These are phyloP conservation scores for Sinella curviseta DNA, from an alignment of 1,140 invertebrate genomes.

Conservation along the genomic window DNA sequence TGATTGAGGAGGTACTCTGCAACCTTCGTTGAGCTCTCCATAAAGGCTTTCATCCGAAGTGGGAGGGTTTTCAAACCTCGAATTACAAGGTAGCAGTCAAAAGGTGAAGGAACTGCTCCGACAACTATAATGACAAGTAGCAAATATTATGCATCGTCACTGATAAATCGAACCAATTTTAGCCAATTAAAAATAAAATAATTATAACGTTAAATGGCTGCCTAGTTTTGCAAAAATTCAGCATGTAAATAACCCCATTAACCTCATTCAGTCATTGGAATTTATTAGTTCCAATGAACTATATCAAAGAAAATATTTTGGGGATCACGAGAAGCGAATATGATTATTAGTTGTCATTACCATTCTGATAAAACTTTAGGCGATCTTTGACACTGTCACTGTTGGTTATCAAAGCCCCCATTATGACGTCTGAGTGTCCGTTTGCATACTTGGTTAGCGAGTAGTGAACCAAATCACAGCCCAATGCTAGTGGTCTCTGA, in stretches of 20 bases:
- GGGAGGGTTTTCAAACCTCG: conserved; percentile 92
- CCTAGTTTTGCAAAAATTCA: too few species aligned
- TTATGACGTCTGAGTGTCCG: conserved; percentile 92
- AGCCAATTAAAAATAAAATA: too few species aligned
- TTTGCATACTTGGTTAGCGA: conserved; percentile 73
- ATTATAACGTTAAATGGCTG: too few species aligned
- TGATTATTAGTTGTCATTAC: too few species aligned
- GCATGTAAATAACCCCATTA: not conserved
- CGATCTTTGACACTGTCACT: conserved; percentile 69
- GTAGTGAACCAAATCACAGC: conserved; percentile 89
- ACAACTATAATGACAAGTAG: conserved; percentile 61
- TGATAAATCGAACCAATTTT: not conserved
- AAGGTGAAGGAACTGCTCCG: conserved; percentile 91
- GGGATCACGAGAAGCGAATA: too few species aligned
- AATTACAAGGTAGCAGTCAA: conserved; percentile 92
- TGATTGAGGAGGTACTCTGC: conserved; percentile 79
- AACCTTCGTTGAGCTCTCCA: conserved; percentile 72
- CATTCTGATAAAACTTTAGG: conserved; percentile 85
- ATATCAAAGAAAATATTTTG: too few species aligned
- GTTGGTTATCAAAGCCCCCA: conserved; percentile 84
- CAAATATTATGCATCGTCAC: not conserved
- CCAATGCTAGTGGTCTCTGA: conserved; percentile 80
- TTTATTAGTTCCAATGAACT: too few species aligned
- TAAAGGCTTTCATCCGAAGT: conserved; percentile 86
- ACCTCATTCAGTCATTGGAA: too few species aligned